These are phyloP conservation scores for Elgaria multicarinata DNA, from an alignment of 2,113 vertebrate genomes.

Conservation along the genomic window DNA sequence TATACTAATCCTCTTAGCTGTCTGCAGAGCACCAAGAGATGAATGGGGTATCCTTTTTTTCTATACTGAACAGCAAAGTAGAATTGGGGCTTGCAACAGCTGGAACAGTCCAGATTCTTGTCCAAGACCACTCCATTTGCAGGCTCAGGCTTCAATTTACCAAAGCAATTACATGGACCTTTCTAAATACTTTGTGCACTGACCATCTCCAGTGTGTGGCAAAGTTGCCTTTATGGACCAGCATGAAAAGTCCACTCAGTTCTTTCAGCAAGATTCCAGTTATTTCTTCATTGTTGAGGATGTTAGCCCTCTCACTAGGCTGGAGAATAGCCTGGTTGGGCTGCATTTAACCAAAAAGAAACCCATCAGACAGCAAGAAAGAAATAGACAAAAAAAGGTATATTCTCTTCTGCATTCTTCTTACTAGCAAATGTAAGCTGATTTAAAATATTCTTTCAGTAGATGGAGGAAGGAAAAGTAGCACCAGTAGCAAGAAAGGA, in stretches of 20 bases:
- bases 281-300: not conserved
- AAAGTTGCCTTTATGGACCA: not conserved
- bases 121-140: not conserved
- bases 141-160: not conserved
- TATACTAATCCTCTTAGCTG: not conserved
- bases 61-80: not conserved
- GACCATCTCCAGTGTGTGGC: not conserved
- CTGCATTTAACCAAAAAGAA: not conserved
- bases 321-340: not conserved
- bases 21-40: not conserved
- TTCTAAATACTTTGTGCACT: not conserved
- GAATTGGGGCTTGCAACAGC: not conserved
- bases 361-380: not conserved
- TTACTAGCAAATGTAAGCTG: not conserved
- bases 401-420: not conserved
- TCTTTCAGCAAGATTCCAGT: not conserved
- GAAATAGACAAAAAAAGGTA: not conserved
- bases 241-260: not conserved
- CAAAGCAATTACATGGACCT: not conserved
- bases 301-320: not conserved
- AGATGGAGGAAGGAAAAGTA: too few species aligned
- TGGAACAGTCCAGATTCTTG: not conserved
- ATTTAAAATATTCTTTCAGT: slow-evolving; percentile 5
- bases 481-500: too few species aligned
- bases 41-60: not conserved